Base-by-base conservation (phyloP, 1,140 invertebrate species). In the Drosophila sp. region DNA sequence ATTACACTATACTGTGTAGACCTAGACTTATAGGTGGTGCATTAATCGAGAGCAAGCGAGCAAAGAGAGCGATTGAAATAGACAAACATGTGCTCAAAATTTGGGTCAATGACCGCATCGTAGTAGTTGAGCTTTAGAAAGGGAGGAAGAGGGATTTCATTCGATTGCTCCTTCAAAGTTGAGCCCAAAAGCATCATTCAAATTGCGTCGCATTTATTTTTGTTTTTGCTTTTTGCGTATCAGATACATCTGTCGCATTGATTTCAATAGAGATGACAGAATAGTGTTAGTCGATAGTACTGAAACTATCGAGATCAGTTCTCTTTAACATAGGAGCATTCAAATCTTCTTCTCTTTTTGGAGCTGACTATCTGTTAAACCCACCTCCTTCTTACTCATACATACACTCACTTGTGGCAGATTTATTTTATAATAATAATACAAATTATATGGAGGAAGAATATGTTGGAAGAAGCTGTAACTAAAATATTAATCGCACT, bases 401-500 rank as follows among this genome's bases (percentile, higher is more conserved):
- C 14, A 58, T 7, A 50, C 25, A 61, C 8, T 32, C 43, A 32
- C 38, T 59, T 72, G 63, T 72, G 70, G 70, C 63, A 67, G 70
- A 72, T 59, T 29, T 29, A 46, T 14, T 2, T 46, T 67, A 34
- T 46, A 56, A 46, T 40, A 18, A 66, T 72, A 58, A 57, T 61
- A 13, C 38, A 21, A 1, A 63, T 77, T 57, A 69, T 57, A 66
- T 50, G 51, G 43, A 77, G 63, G 34, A 62, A 69, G 48, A 82
- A 72, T 16, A 57, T 61, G 34, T 64, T 84, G 57, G 72, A 61
- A 63, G 45, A 65, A 72, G 76, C 57, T 87, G 83, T 89, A 89
- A 89, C 83, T 89, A 89, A 89, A 89, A 89, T 89, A 89, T 72
- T 89, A 89, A 86, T 80, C 78, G 86, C 86, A 89, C 86, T 76